Conservation (phyloP, 2,113 vertebrate genomes). For the Phocoena sinus region DNA sequence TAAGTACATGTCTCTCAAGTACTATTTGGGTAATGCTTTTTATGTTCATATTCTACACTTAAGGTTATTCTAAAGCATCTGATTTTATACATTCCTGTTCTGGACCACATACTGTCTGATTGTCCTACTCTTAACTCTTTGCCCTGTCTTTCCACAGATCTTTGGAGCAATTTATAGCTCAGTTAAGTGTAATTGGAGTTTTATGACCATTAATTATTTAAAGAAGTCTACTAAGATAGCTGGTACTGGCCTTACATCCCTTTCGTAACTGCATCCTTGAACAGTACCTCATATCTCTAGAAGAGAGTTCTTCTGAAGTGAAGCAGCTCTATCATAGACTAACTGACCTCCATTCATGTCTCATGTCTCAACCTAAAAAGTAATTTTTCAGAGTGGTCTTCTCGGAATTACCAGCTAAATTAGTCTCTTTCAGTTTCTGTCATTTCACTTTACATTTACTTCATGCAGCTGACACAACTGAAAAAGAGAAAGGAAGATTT, state of each 20-base stretch:
- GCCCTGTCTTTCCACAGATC: neutral
- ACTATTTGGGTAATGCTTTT: neutral
- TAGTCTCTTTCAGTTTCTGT: neutral
- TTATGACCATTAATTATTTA: neutral
- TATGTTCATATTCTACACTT: neutral
- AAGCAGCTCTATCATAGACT: neutral
- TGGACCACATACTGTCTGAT: neutral
- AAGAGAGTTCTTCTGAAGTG: neutral
- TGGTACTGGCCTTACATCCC: neutral
- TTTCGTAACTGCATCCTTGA: neutral
- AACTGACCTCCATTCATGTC: neutral
- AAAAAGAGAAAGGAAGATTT: neutral
- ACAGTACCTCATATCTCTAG: neutral
- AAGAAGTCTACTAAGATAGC: neutral
- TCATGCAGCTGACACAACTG: neutral
- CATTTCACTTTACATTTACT: neutral
- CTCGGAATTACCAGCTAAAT: neutral
- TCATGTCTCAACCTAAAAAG: neutral
- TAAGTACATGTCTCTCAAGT: neutral
- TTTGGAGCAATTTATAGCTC: neutral
- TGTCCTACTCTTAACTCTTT: neutral
- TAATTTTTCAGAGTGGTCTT: neutral
- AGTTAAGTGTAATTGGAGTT: neutral
- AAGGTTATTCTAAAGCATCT: neutral
- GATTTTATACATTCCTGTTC: neutral